These are phyloP conservation scores for Hirudinaria manillensis DNA, from an alignment of 2,888 invertebrate species.

Conservation along the genomic window DNA sequence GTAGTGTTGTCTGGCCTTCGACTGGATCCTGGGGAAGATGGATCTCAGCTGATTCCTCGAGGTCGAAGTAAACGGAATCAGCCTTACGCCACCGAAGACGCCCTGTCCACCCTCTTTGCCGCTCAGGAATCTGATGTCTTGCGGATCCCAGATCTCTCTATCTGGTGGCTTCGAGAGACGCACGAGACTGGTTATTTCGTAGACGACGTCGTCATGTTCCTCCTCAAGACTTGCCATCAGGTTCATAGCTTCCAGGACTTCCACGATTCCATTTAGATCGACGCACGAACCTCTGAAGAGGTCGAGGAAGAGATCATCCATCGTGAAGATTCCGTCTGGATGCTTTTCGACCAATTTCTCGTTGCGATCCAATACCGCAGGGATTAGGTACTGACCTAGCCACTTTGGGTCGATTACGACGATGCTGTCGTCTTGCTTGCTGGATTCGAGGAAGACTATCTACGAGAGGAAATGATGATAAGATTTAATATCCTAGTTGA, in stretches of 20 bases:
- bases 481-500: neutral
- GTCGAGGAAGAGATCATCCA: neutral
- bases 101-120: constrained; percentile 41
- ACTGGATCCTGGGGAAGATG: constrained; percentile 66
- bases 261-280: constrained; percentile 2
- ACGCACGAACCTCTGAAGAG: constrained; percentile 5
- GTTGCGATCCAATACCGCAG: constrained; percentile 59
- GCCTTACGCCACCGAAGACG: constrained; percentile 64
- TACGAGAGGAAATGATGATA: constrained; percentile 47
- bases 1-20: constrained; percentile 59
- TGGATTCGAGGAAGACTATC: constrained; percentile 62
- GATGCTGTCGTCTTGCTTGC: constrained; percentile 58
- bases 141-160: constrained; percentile 65
- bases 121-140: constrained; percentile 41
- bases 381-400: constrained; percentile 65
- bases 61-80: constrained; percentile 45
- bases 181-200: constrained; percentile 17
- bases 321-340: constrained; percentile 13
- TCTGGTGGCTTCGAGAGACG: constrained; percentile 45
- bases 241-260: constrained; percentile 10
- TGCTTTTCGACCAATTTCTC: neutral
- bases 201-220: constrained; percentile 7
- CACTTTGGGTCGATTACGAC: constrained; percentile 65
- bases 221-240: neutral
- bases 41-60: constrained; percentile 62